These are phyloP conservation scores for Acronicta alni DNA, from an alignment of 2,888 invertebrate genomes.

Conservation along the genomic window DNA sequence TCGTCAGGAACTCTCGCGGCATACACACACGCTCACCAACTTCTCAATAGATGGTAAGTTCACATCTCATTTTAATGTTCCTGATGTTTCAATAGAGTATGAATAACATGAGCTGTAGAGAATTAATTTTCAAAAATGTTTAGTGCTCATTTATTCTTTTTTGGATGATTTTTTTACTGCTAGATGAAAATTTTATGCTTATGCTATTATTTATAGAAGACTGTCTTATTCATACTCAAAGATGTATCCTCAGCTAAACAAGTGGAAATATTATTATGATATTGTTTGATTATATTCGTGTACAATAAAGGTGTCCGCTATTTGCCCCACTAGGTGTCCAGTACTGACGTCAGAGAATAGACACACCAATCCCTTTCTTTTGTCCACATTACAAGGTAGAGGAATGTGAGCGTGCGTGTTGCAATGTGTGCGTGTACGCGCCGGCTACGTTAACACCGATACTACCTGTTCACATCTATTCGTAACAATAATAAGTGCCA, in stretches of 20 bases:
- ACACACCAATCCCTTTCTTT: conserved; percentile 87
- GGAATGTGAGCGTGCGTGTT: conserved; percentile 86
- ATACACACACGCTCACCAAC: conserved; percentile 78
- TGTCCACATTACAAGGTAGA: conserved; percentile 88
- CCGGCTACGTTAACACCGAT: conserved; percentile 61
- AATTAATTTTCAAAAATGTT: too few relatives aligned
- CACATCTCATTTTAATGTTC: not conserved
- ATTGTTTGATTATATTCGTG: conserved; percentile 50
- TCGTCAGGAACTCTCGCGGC: conserved; percentile 83
- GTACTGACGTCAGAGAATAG: conserved; percentile 89
- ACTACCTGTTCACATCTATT: conserved; percentile 69
- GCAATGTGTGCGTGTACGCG: conserved; percentile 82
- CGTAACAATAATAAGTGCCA: conserved; percentile 19
- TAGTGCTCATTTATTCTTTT: too few relatives aligned
- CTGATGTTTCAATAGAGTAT: conserved; percentile 15
- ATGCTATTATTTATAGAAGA: not conserved
- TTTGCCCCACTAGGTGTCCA: conserved; percentile 87
- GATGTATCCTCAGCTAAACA: not conserved
- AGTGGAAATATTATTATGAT: conserved; percentile 23
- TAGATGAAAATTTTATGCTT: too few relatives aligned
- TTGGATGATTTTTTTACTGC: too few relatives aligned
- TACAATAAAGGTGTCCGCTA: conserved; percentile 79
- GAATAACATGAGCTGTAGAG: conserved; percentile 4
- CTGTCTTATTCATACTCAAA: conserved; percentile 22
- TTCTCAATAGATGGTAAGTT: conserved; percentile 85